These are phyloP conservation scores for Bruchidius siliquastri DNA, from an alignment of 2,888 invertebrate genomes.

Conservation along the genomic window DNA sequence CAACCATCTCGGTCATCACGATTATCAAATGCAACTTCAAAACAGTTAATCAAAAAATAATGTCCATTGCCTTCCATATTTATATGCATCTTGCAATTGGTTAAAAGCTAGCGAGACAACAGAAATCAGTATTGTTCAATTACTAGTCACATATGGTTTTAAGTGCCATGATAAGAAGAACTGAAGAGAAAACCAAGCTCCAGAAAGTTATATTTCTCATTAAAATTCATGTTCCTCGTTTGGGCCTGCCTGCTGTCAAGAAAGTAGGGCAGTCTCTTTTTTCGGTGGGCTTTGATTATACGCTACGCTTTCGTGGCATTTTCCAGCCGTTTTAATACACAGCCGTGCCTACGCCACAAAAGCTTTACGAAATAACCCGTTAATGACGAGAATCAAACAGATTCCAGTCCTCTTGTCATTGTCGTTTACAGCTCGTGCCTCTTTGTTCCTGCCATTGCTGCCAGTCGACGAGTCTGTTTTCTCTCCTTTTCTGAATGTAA, in stretches of 20 bases:
- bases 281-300: background rate
- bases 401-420: background rate
- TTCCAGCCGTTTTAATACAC: background rate
- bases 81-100: too few relatives aligned
- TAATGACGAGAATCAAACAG: background rate
- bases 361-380: background rate
- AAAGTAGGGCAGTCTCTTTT: background rate
- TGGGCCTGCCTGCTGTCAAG: background rate
- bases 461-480: background rate
- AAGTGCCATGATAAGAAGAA: too few relatives aligned
- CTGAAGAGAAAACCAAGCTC: too few relatives aligned
- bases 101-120: too few relatives aligned
- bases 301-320: background rate
- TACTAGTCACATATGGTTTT: too few relatives aligned
- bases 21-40: too few relatives aligned
- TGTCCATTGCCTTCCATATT: too few relatives aligned
- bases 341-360: background rate
- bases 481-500: background rate
- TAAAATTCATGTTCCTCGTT: background rate
- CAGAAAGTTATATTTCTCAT: too few relatives aligned
- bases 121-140: too few relatives aligned
- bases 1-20: too few relatives aligned
- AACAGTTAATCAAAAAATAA: too few relatives aligned
- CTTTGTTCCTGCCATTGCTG: background rate
- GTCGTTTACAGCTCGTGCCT: background rate